A percentile compares a stretch with the other conserved stretches of the same genome.
These are phyloP conservation scores for Gastrophryne carolinensis DNA, from an alignment of 2,797 vertebrate species.

Conservation along the genomic window DNA sequence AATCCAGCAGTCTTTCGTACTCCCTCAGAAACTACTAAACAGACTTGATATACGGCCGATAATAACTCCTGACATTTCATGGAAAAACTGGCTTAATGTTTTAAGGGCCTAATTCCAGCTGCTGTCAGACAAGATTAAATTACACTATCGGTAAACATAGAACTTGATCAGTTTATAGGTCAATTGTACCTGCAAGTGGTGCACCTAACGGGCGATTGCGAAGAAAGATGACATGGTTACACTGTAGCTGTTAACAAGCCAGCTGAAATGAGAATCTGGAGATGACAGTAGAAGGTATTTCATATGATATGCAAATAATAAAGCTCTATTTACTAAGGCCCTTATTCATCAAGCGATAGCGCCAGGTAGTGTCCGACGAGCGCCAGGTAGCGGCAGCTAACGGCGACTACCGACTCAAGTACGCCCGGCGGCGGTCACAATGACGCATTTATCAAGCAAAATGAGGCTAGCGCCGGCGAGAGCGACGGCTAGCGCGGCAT, in stretches of 20 bases:
- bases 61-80: constrained; percentile 23
- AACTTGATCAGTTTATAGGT: constrained; percentile 14
- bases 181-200: neutral
- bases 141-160: neutral
- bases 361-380: too few species aligned
- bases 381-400: too few species aligned
- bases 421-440: too few species aligned
- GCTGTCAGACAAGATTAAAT: constrained; percentile 1
- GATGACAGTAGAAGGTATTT: too few species aligned
- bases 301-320: too few species aligned
- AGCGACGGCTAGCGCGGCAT: too few species aligned
- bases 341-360: too few species aligned
- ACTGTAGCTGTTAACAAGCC: neutral
- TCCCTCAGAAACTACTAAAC: constrained; percentile 4
- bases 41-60: neutral
- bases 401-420: too few species aligned
- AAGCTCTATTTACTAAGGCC: too few species aligned
- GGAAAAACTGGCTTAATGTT: constrained; percentile 5
- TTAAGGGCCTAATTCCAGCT: neutral
- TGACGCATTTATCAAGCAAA: too few species aligned
- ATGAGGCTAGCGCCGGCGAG: too few species aligned
- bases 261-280: neutral
- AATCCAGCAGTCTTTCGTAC: neutral
- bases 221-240: neutral
- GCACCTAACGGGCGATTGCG: neutral